Base-by-base conservation (phyloP, 2,113 vertebrate species). In the Callionymus lyra region DNA sequence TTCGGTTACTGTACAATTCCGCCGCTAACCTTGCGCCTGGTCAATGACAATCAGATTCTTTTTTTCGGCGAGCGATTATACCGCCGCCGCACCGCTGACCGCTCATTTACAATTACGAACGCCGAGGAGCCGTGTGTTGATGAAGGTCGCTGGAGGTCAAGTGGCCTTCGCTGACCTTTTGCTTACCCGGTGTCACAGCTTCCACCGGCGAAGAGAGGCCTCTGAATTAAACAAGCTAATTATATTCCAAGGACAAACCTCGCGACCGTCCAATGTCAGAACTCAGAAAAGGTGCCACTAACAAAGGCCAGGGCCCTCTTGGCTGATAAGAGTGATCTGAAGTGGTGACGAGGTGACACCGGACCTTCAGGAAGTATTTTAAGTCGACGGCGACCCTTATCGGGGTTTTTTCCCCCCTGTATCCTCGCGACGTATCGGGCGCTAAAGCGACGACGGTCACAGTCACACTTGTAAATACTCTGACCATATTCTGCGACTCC, bases 171-270 rank as follows among this genome's bases (percentile, higher is more conserved):
- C 62, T 43, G 66, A 79, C 54, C 71, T 70, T 59, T 46, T 80
- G 68, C 75, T 78, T 14, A 67, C 53, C 4, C 41, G 60, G 74
- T 50, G 38, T 46, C 42, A 49, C 34, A 38, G 72, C 65, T 40
- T 70, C 50, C 71, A 27, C 21, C 21, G 4, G 21, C 21, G 4
- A 4, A 5, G 21, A 27, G 21, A 27, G 21, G 43, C 47, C 73
- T 37, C 76, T 60, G 67, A 40, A 76, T 67, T 62, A 74, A 82
- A 76, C 11, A 80, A 72, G 67, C 74, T 85, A 74, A 83, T 84
- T 83, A 78, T 52, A 80, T 76, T 70, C 74, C 82, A 89, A 88
- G 85, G 84, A 68, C 82, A 89, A 82, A 53, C 48, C 43, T 42
- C 46, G 21, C 60, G 58, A 62, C 48, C 21, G 78, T 11, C 39